Percentiles rank a stretch among this genome's conserved stretches.
phyloP scores from a whole-genome alignment of 2,888 invertebrate species.

The Archaeoteleia sp. region DNA sequence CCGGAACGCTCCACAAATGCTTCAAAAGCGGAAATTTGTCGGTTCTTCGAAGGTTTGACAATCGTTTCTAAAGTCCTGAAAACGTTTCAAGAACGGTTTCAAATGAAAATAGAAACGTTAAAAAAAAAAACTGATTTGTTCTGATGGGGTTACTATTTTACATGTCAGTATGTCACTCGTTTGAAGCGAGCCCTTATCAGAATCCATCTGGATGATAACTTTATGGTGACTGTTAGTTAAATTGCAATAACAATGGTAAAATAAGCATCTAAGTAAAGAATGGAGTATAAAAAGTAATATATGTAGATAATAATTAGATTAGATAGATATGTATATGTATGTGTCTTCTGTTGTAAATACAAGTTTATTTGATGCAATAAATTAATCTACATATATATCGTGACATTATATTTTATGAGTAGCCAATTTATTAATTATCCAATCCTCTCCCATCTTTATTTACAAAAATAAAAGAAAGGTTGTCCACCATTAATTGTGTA shows the following conservation, averaged over 20 bases:
- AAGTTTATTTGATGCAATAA: constrained; percentile 73
- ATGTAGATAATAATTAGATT: constrained; percentile 71
- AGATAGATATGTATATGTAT: constrained; percentile 70
- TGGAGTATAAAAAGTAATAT: constrained; percentile 61
- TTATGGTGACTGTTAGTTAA: constrained; percentile 56
- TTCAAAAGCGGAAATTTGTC: too few species aligned
- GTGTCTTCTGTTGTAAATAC: constrained; percentile 72
- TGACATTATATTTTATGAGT: constrained; percentile 14
- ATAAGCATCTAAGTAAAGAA: constrained; percentile 50
- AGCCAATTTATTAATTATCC: too few species aligned
- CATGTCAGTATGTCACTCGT: constrained; percentile 39
- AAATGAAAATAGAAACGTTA: too few species aligned
- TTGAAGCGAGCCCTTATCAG: constrained; percentile 61
- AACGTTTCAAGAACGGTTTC: too few species aligned
- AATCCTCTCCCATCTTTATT: too few species aligned
- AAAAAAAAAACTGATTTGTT: too few species aligned
- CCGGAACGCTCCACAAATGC: too few species aligned
- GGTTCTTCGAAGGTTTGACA: too few species aligned
- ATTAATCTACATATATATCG: constrained; percentile 62
- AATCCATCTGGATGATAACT: constrained; percentile 59
- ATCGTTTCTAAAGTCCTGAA: too few species aligned
- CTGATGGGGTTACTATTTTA: constrained; percentile 34
- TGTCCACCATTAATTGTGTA: too few species aligned
- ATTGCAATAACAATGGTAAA: constrained; percentile 53
- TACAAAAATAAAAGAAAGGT: too few species aligned